Evolutionary conservation across 2,888 invertebrate species (phyloP).

Genomic region (Diogma glabrata): DNA sequence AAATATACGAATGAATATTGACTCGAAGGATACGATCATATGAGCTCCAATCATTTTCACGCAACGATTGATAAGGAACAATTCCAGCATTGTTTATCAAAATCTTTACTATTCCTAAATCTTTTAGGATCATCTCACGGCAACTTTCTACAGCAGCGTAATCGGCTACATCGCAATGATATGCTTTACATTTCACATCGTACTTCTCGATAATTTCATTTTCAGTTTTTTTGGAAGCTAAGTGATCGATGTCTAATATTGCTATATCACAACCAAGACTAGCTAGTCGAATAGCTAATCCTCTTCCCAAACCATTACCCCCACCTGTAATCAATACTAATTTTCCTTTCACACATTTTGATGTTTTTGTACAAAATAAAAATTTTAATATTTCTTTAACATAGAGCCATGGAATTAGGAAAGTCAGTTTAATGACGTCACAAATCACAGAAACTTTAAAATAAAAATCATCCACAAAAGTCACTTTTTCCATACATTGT

Average conservation of each 20-base stretch:
- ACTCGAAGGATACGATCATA: slow-evolving; percentile 24
- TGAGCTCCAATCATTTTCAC: slow-evolving; percentile 31
- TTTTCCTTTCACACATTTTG: slow-evolving; percentile 31
- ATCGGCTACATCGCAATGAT: slow-evolving; percentile 35
- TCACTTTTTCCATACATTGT: too few relatives aligned
- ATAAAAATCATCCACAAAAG: too few relatives aligned
- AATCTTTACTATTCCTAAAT: slow-evolving; percentile 37
- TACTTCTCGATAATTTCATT: slow-evolving; percentile 33
- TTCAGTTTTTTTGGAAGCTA: too few relatives aligned
- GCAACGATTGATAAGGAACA: slow-evolving; percentile 33
- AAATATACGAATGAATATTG: slow-evolving; percentile 37
- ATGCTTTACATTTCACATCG: slow-evolving; percentile 30
- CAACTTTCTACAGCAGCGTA: slow-evolving; percentile 31
- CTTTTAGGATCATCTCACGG: slow-evolving; percentile 31
- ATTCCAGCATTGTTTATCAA: slow-evolving; percentile 39
- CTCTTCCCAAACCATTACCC: slow-evolving; percentile 38
- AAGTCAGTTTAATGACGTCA: too few relatives aligned
- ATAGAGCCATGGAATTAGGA: too few relatives aligned
- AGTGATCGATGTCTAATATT: slow-evolving; percentile 34
- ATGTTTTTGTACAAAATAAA: too few relatives aligned
- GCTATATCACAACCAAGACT: slow-evolving; percentile 35
- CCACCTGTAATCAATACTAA: slow-evolving; percentile 38
- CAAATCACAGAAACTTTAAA: too few relatives aligned
- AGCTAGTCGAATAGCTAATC: slow-evolving; percentile 34
- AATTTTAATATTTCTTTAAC: too few relatives aligned